A percentile compares a stretch with the other conserved stretches of the same genome.
Evolutionary conservation across 2,797 vertebrate species (phyloP).

Genomic region (Tokudaia tokunoshimensis): DNA sequence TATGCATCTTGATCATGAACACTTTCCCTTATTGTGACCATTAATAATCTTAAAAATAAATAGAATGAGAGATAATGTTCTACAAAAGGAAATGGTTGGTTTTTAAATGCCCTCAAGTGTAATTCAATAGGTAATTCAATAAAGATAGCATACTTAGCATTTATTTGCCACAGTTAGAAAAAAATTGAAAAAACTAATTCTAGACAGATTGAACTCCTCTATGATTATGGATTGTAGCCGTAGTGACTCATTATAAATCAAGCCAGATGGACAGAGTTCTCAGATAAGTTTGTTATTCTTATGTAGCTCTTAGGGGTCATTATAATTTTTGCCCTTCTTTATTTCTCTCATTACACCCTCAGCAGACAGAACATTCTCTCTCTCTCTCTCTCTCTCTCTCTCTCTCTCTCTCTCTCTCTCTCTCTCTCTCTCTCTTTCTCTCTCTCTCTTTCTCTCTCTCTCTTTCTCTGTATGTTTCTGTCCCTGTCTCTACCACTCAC

Average conservation of each 20-base stretch:
- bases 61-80: not conserved
- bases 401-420: too few species aligned
- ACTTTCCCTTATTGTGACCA: not conserved
- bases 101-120: not conserved
- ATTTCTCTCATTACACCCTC: not conserved
- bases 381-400: not conserved
- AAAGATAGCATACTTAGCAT: not conserved
- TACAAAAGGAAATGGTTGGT: not conserved
- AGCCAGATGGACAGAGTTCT: not conserved
- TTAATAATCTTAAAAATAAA: constrained; percentile 20
- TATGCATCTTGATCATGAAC: not conserved
- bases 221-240: not conserved
- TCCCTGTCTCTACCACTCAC: too few species aligned
- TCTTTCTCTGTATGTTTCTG: not conserved
- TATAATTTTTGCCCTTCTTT: not conserved
- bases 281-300: not conserved
- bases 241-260: not conserved
- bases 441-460: too few species aligned
- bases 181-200: not conserved
- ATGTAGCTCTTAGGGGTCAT: not conserved
- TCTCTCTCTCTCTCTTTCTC: too few species aligned
- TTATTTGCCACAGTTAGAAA: not conserved
- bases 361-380: not conserved
- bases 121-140: not conserved
- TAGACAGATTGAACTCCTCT: not conserved